These are phyloP conservation scores for Agrilus planipennis DNA, from an alignment of 1,140 invertebrate genomes.

Conservation along the genomic window DNA sequence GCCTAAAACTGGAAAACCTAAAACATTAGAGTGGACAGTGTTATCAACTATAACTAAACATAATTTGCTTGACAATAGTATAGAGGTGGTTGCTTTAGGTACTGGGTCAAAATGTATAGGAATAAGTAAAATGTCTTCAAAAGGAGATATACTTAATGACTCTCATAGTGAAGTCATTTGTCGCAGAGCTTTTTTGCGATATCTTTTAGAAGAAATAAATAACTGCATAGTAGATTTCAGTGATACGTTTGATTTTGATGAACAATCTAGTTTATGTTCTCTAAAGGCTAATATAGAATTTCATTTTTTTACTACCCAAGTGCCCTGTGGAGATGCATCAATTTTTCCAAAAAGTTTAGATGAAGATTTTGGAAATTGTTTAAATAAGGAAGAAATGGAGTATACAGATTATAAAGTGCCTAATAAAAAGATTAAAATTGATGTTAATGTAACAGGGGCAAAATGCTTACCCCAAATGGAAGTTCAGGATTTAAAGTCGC, in stretches of 20 bases:
- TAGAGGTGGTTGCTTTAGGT: conserved; percentile 64
- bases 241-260: conserved; percentile 32
- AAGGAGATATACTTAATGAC: conserved; percentile 70
- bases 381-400: not conserved
- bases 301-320: conserved; percentile 77
- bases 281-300: conserved; percentile 55
- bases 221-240: conserved; percentile 25
- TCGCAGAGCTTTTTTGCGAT: conserved; percentile 67
- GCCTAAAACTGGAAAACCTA: conserved; percentile 73
- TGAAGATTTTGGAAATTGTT: conserved; percentile 29
- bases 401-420: conserved; percentile 16
- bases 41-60: conserved; percentile 58
- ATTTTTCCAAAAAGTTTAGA: conserved; percentile 54
- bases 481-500: conserved; percentile 40
- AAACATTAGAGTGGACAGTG: conserved; percentile 70
- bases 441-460: conserved; percentile 74
- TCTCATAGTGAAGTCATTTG: conserved; percentile 86
- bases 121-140: conserved; percentile 47
- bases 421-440: conserved; percentile 28
- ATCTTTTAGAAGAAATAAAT: conserved; percentile 53
- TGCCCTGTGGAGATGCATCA: conserved; percentile 91
- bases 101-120: conserved; percentile 90
- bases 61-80: conserved; percentile 28
- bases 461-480: conserved; percentile 55
- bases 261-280: conserved; percentile 31